phyloP scores from a whole-genome alignment of 2,113 vertebrate species.

The Beaufortia kweichowensis region DNA sequence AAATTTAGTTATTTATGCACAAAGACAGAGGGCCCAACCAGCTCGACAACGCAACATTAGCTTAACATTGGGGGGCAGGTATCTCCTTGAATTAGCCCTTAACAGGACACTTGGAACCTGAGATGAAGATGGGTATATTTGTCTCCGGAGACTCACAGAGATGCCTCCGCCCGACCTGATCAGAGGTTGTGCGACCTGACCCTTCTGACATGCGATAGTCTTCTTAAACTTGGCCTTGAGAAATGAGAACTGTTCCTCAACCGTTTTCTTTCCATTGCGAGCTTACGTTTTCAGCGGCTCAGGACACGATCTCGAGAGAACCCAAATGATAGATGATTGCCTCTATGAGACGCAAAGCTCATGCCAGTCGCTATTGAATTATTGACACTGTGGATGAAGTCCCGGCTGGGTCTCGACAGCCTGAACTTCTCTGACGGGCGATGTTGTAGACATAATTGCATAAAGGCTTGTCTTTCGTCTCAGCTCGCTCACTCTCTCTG shows the following conservation, averaged over 20 bases:
- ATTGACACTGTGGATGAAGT: conserved; percentile 24
- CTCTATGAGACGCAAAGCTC: conserved; percentile 6
- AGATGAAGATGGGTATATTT: conserved; percentile 1
- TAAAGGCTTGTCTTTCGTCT: neutral
- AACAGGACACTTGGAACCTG: neutral
- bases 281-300: neutral
- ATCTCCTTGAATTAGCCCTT: conserved; percentile 13
- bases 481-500: neutral
- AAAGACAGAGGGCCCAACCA: too few species aligned
- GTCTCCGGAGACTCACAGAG: conserved; percentile 20
- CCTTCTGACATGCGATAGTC: conserved; percentile 44
- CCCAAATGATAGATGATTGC: conserved; percentile 2
- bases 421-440: conserved; percentile 1
- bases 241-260: conserved; percentile 25
- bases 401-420: neutral
- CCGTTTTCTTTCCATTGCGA: conserved; percentile 36
- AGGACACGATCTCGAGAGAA: conserved; percentile 46
- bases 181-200: conserved; percentile 56
- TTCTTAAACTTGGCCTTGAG: conserved; percentile 26
- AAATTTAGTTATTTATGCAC: too few species aligned
- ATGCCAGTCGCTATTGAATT: conserved; percentile 8
- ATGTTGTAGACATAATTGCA: conserved; percentile 20
- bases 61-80: neutral
- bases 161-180: conserved; percentile 6
- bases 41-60: too few species aligned